Base-by-base conservation (phyloP, 1,140 invertebrate genomes). In the Philopotamus ludificatus region DNA sequence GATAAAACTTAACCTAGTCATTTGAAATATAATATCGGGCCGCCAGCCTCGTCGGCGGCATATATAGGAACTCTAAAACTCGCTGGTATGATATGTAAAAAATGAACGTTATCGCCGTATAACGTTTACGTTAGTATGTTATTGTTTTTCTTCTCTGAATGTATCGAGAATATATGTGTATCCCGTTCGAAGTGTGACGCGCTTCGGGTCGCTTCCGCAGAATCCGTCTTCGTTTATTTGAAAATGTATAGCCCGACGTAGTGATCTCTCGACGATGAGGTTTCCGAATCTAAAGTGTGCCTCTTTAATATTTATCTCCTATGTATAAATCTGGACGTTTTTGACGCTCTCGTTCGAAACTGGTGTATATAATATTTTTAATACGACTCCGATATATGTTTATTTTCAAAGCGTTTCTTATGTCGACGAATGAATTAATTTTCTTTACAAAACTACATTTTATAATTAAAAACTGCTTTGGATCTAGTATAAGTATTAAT, bases 11-110 rank as follows among this genome's bases (percentile, higher is more conserved):
- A 73, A 79, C 76, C 78, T 81, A 80, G 79, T 81, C 79, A 81
- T 80, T 81, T 79, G 77, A 75, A 79, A 77, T 79, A 79, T 75
- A 76, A 76, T 79, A 77, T 77, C 78, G 74, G 75, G 74, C 74
- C 78, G 65, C 77, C 75, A 74, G 74, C 73, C 76, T 75, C 68
- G 71, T 63, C 72, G 73, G 79, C 77, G 79, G 76, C 79, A 73
- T 74, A 76, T 78, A 80, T 80, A 81, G 79, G 79, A 81, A 81
- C 79, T 81, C 79, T 80, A 81, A 81, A 80, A 81, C 79, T 81
- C 79, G 79, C 79, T 81, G 79, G 78, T 80, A 74, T 81, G n/a
- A 80, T 79, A 77, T 81, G 55, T 79, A 80, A 79, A 78, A 80
- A 79, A 80, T 75, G 78, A 76, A 77, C 77, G 73, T 79, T 77